Evolutionary conservation across 2,113 vertebrate genomes (phyloP).

Genomic region (Herpailurus yagouaroundi): DNA sequence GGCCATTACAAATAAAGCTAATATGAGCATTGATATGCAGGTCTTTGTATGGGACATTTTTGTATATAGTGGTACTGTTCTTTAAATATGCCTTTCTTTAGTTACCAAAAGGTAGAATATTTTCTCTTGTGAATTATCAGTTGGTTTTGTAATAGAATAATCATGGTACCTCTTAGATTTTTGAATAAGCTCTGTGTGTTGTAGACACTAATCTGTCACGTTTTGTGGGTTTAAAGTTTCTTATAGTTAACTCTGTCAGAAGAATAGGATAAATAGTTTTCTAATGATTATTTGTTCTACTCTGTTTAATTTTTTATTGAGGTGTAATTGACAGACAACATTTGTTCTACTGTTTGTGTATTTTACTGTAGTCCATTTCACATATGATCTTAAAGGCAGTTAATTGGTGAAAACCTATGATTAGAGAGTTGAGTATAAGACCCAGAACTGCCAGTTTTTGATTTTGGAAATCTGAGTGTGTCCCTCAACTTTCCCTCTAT

Average conservation of each 20-base stretch:
- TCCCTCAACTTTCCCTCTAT: background rate
- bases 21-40: background rate
- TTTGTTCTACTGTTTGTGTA: background rate
- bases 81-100: conserved; percentile 52
- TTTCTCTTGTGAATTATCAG: conserved; percentile 37
- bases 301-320: background rate
- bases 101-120: background rate
- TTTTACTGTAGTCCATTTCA: background rate
- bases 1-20: conserved; percentile 23
- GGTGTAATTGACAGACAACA: background rate
- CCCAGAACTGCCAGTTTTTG: background rate
- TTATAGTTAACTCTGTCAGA: background rate
- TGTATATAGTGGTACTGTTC: background rate
- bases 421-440: background rate
- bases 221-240: background rate
- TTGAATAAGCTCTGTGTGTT: background rate
- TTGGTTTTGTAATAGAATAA: background rate
- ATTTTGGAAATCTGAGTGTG: background rate
- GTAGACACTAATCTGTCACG: background rate
- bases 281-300: background rate
- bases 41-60: background rate
- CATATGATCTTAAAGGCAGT: background rate
- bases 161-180: background rate
- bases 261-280: background rate
- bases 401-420: background rate